phyloP scores from a whole-genome alignment of 2,888 invertebrate species.

The Cerastis rubricosa region DNA sequence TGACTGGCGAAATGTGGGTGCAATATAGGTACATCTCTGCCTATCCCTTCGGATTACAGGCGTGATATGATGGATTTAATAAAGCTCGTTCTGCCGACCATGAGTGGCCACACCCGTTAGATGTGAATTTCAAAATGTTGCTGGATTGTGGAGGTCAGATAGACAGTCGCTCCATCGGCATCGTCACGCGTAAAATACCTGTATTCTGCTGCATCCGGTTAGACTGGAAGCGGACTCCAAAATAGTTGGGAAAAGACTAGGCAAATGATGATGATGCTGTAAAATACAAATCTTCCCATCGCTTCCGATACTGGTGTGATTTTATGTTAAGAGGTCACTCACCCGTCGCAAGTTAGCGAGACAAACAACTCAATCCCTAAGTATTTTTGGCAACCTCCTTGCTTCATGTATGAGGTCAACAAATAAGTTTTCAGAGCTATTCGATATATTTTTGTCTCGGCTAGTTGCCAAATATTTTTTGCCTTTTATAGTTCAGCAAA shows the following conservation, averaged over 20 bases:
- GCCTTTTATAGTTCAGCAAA: constrained; percentile 3
- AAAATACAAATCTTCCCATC: no score
- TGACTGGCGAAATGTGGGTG: not conserved
- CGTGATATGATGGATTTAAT: no score
- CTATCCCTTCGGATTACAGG: not conserved
- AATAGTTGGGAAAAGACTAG: no score
- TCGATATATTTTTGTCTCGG: constrained; percentile 15
- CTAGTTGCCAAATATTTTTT: constrained; percentile 35
- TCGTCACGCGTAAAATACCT: no score
- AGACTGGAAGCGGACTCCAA: no score
- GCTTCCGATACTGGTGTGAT: not conserved
- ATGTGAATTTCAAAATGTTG: no score
- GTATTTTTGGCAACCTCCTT: constrained; percentile 42
- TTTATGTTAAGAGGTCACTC: constrained; percentile 20
- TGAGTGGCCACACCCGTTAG: no score
- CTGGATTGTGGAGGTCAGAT: no score
- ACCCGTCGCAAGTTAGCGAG: constrained; percentile 4
- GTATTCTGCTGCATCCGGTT: no score
- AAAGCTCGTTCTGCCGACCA: no score
- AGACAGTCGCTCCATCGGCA: no score
- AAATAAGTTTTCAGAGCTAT: constrained; percentile 27
- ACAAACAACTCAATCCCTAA: constrained; percentile 32
- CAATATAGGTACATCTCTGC: not conserved
- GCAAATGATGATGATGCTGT: no score
- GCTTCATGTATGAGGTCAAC: constrained; percentile 31